Percentiles rank a stretch among this genome's conserved stretches.
Conservation (phyloP, 2,797 vertebrate genomes). For the Triplophysa yarkandensis region DNA sequence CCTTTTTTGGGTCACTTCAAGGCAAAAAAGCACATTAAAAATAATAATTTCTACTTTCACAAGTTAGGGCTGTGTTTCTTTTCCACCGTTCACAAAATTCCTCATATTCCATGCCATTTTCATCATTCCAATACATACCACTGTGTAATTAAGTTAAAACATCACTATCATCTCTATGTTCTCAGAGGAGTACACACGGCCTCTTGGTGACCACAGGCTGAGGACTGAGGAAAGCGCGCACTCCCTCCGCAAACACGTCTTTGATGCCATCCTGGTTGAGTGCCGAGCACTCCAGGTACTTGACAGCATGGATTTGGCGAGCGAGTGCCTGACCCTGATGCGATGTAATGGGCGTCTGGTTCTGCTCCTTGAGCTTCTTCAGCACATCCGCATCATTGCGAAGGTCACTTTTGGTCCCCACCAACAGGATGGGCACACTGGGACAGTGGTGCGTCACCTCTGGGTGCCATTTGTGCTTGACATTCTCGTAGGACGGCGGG, state of each 20-base stretch:
- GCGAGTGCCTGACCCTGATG: conserved; percentile 84
- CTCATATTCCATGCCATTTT: conserved; percentile 26
- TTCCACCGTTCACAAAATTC: conserved; percentile 2
- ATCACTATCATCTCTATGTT: conserved; percentile 22
- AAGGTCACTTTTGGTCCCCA: conserved; percentile 90
- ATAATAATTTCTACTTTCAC: conserved; percentile 29
- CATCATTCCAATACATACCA: conserved; percentile 32
- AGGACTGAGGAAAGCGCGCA: conserved; percentile 85
- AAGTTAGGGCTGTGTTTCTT: conserved; percentile 36
- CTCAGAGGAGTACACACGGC: conserved; percentile 86
- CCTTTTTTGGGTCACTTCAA: too few species aligned
- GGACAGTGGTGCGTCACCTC: conserved; percentile 88
- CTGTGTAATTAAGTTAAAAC: conserved; percentile 37
- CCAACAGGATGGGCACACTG: conserved; percentile 84
- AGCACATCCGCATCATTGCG: conserved; percentile 80
- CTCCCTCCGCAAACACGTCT: conserved; percentile 86
- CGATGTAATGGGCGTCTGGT: conserved; percentile 79
- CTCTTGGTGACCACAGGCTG: conserved; percentile 71
- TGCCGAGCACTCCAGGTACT: conserved; percentile 89
- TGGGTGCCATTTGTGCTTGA: conserved; percentile 83
- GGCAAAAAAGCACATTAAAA: too few species aligned
- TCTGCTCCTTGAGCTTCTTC: conserved; percentile 91
- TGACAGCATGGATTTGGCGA: conserved; percentile 85
- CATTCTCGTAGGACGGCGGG: conserved; percentile 77
- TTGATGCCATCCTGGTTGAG: conserved; percentile 88